Conservation (phyloP, 2,888 invertebrate genomes). For the Apotomis capreana region DNA sequence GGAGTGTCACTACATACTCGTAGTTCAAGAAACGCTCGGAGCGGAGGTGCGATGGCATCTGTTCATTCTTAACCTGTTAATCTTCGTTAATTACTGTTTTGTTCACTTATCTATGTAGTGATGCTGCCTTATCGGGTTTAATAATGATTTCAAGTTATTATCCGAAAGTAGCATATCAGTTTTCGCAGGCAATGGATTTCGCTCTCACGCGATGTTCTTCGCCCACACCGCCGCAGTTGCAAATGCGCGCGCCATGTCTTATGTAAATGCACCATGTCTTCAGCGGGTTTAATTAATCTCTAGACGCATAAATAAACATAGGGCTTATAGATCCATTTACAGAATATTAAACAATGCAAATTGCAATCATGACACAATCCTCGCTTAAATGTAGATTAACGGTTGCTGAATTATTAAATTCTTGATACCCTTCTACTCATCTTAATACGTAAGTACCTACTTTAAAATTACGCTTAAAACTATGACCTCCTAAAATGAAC, state of each 20-base stretch:
- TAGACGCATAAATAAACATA: slow-evolving; percentile 76
- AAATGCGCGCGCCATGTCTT: slow-evolving; percentile 82
- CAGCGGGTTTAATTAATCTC: slow-evolving; percentile 80
- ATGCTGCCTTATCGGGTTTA: slow-evolving; percentile 34
- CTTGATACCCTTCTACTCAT: no score
- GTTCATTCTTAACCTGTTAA: slow-evolving; percentile 22
- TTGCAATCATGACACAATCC: slow-evolving; percentile 10
- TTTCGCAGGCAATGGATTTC: slow-evolving; percentile 39
- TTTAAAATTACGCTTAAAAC: no score
- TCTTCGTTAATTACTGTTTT: slow-evolving; percentile 44
- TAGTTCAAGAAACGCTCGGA: slow-evolving; percentile 21
- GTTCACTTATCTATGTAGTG: slow-evolving; percentile 40
- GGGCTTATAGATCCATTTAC: slow-evolving; percentile 68
- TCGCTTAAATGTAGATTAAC: neutral
- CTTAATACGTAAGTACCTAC: no score
- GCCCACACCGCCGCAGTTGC: slow-evolving; percentile 68
- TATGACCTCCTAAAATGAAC: no score
- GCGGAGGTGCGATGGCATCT: slow-evolving; percentile 25
- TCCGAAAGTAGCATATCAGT: slow-evolving; percentile 57
- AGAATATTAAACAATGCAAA: slow-evolving; percentile 67
- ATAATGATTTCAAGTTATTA: slow-evolving; percentile 59
- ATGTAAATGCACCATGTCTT: slow-evolving; percentile 81
- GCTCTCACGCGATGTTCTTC: slow-evolving; percentile 60
- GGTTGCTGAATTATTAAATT: no score
- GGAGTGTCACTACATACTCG: slow-evolving; percentile 16